Evolutionary conservation across 2,888 invertebrate species (phyloP), one percentile per base, ranked within the genome.

Genomic region (Drosophila macrospina): DNA sequence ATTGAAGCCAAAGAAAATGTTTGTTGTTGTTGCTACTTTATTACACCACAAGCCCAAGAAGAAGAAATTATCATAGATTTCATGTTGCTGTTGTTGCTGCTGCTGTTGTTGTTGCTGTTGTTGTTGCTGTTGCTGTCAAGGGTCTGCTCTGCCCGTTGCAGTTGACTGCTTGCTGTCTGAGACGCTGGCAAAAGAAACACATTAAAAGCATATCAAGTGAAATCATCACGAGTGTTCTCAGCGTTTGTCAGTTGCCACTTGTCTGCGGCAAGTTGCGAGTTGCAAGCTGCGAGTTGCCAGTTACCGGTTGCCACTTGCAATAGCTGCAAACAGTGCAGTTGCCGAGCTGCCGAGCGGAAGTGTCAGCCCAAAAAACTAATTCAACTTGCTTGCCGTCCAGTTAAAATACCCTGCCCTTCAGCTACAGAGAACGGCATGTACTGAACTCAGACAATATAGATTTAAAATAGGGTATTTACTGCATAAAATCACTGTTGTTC

Each of bases 181-280:
- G 55, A 71, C 65, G 56, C 32, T 77, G 77, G 77, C 77, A 74
- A 85, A 86, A 86, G 81, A 85, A 86, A 84, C 80, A 85, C 85
- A 85, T 86, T 84, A 86, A 84, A 84, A 80, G 78, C 80, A 84
- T 80, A 84, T 84, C 84, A 84, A 82, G 74, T 84, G 74, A 78
- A 84, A 81, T 86, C 86, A 84, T 80, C 80, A 65, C 36, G 54
- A 48, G 64, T 69, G 64, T 82, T 82, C 83, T 78, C 86, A 82
- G 80, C 82, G 61, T 51, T 77, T 64, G 59, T 60, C 61, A 61
- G 59, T 74, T 65, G 73, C 56, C 15, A 16, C 36, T 61, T 54
- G 64, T 69, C 20, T 7, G 50, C 63, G 48, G 63, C 69, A 39
- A n/a, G 32, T 51, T 42, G 36, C 45, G 20, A 45, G 57, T 50